phyloP scores from a whole-genome alignment of 2,888 invertebrate genomes.

The Apomyelois bistriatella region DNA sequence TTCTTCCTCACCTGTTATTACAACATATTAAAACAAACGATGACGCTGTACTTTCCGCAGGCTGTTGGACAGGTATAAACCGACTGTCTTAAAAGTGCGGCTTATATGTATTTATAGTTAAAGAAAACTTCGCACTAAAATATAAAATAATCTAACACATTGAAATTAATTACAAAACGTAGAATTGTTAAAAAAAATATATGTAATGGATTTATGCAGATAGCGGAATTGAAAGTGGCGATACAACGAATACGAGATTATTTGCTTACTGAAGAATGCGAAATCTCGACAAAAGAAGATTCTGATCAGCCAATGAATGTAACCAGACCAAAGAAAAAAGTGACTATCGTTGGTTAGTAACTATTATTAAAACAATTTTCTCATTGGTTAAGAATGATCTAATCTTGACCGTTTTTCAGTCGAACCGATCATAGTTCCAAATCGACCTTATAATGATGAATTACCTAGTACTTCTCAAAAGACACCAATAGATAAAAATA shows the following conservation, averaged over 20 bases:
- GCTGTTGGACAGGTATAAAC: slow-evolving; percentile 62
- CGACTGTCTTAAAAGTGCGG: not conserved
- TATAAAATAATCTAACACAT: not conserved
- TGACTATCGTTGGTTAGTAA: slow-evolving; percentile 50
- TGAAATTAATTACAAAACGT: too few species aligned
- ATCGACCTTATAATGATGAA: slow-evolving; percentile 20
- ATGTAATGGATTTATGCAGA: slow-evolving; percentile 33
- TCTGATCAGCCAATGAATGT: slow-evolving; percentile 60
- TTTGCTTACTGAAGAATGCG: slow-evolving; percentile 60
- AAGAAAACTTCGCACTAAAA: not conserved
- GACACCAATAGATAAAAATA: slow-evolving; percentile 31
- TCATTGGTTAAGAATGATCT: not conserved
- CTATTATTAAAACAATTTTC: not conserved
- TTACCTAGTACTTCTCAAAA: slow-evolving; percentile 39
- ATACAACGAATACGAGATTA: slow-evolving; percentile 67
- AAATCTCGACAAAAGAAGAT: slow-evolving; percentile 39
- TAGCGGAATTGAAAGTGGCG: slow-evolving; percentile 71
- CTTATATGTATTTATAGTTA: too few species aligned
- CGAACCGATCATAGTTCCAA: slow-evolving; percentile 24
- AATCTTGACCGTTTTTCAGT: slow-evolving; percentile 21
- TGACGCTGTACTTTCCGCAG: slow-evolving; percentile 86
- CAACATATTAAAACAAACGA: slow-evolving; percentile 85
- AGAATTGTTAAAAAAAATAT: too few species aligned
- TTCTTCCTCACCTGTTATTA: slow-evolving; percentile 87
- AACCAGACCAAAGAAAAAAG: slow-evolving; percentile 49